Evolutionary conservation across 1,140 invertebrate species (phyloP).

Genomic region (Aphidius ervi): DNA sequence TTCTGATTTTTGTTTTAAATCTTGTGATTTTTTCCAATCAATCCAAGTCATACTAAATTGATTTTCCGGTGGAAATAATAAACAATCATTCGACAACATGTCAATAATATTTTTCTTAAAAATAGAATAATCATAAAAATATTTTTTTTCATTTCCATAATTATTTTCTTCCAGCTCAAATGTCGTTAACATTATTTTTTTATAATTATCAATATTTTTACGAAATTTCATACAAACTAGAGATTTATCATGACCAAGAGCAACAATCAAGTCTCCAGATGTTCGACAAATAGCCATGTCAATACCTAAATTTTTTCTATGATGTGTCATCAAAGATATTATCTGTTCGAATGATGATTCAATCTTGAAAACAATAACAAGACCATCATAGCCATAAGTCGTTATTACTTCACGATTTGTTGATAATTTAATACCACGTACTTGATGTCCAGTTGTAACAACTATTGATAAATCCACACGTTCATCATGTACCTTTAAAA

Average conservation of each 20-base stretch:
- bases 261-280: conserved; percentile 28
- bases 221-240: conserved; percentile 29
- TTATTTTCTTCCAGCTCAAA: conserved; percentile 5
- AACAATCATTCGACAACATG: conserved; percentile 22
- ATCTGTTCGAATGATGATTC: background rate
- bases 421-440: conserved; percentile 31
- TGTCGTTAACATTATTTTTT: background rate
- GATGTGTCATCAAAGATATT: conserved; percentile 32
- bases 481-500: conserved; percentile 27
- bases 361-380: conserved; percentile 29
- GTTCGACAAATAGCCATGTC: conserved; percentile 31
- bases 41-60: conserved; percentile 31
- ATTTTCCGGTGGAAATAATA: conserved; percentile 21
- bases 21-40: conserved; percentile 33
- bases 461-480: conserved; percentile 16
- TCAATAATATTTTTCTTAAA: conserved; percentile 24
- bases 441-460: conserved; percentile 28
- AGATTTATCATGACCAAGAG: conserved; percentile 39
- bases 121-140: conserved; percentile 30
- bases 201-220: background rate
- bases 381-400: conserved; percentile 36
- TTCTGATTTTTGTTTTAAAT: conserved; percentile 25
- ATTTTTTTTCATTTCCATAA: conserved; percentile 19
- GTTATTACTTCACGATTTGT: conserved; percentile 34
- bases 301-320: conserved; percentile 34